Conservation (phyloP, 2,113 vertebrate species). For the Oreochromis spilurus region DNA sequence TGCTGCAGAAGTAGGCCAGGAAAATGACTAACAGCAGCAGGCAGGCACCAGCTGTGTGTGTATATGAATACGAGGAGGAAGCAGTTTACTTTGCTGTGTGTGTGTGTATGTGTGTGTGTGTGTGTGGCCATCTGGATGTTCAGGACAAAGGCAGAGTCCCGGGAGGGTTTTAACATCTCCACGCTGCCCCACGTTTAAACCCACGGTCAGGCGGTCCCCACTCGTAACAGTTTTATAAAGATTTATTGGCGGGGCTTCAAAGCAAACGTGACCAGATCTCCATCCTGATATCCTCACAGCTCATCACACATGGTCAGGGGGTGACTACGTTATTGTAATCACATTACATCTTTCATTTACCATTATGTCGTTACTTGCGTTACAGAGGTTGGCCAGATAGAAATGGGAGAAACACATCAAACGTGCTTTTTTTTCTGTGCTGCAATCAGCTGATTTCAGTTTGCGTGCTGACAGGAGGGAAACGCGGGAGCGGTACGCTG, state of each 20-base stretch:
- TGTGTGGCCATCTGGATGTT: neutral
- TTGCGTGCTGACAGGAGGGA: neutral
- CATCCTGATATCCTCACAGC: neutral
- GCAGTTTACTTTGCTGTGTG: neutral
- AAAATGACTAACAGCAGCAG: constrained; percentile 6
- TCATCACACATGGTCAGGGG: neutral
- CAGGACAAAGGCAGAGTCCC: neutral
- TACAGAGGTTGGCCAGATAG: neutral
- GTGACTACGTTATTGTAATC: neutral
- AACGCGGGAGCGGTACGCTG: fast-evolving
- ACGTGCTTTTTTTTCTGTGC: neutral
- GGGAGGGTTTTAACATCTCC: neutral
- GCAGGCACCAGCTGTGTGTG: constrained; percentile 19
- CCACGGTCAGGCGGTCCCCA: neutral
- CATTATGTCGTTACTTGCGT: neutral
- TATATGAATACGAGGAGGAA: neutral
- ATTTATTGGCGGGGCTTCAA: neutral
- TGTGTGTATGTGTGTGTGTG: neutral
- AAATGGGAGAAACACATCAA: neutral
- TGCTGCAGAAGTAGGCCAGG: constrained; percentile 41
- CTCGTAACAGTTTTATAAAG: neutral
- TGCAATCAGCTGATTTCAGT: neutral
- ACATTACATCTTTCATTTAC: neutral
- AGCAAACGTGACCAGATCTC: neutral
- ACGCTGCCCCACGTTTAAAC: neutral